A percentile compares a stretch with the other conserved stretches of the same genome.
phyloP scores from a whole-genome alignment of 2,113 vertebrate species.

The Oxygymnocypris stewartii region DNA sequence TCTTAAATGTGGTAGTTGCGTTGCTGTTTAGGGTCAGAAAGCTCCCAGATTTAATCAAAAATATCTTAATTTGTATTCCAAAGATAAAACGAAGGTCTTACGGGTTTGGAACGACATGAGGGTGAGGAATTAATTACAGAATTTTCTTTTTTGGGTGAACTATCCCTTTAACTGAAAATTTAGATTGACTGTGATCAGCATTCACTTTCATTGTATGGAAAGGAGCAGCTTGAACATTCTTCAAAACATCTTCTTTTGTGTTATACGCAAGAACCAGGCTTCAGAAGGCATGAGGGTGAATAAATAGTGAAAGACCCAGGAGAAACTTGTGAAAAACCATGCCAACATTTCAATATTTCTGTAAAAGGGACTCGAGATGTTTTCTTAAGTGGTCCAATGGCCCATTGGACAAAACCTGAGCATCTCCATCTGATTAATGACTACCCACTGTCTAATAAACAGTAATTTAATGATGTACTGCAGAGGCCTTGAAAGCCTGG shows the following conservation, averaged over 20 bases:
- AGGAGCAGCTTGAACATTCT: constrained; percentile 5
- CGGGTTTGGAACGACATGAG: neutral
- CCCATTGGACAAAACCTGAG: constrained; percentile 68
- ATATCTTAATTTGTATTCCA: neutral
- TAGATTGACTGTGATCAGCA: neutral
- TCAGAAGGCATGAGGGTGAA: neutral
- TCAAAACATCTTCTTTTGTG: neutral
- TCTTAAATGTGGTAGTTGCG: neutral
- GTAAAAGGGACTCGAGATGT: constrained; percentile 60
- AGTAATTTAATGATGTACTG: constrained; percentile 79
- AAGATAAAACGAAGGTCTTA: neutral
- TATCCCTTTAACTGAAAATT: too few relatives aligned
- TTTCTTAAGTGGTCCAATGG: constrained; percentile 65
- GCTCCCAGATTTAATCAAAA: neutral
- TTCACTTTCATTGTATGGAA: neutral
- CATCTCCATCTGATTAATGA: constrained; percentile 76
- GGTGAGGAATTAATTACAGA: neutral
- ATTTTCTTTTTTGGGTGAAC: neutral
- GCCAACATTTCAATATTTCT: constrained; percentile 49
- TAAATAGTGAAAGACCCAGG: neutral
- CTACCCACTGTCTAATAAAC: constrained; percentile 75
- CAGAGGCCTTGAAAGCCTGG: constrained; percentile 65
- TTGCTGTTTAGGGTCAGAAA: neutral
- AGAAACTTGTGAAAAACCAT: neutral
- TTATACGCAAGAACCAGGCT: neutral